Evolutionary conservation across 2,888 invertebrate genomes (phyloP), one percentile per base, ranked within the genome.

Genomic region (Andrena camellia): DNA sequence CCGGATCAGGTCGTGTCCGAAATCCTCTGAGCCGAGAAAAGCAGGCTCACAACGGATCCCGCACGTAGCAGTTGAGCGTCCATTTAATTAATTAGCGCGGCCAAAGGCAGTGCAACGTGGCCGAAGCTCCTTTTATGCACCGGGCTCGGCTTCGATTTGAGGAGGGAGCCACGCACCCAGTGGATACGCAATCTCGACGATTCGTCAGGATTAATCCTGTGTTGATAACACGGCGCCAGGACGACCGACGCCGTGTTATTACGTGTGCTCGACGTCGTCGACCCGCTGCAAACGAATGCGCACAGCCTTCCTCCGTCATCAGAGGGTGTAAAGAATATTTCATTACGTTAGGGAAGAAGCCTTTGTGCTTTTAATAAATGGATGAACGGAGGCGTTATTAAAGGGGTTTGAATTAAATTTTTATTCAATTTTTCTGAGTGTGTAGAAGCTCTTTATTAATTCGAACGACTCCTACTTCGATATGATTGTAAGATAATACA

Each of bases 131-230:
- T 54, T 66, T 66, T 52, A 60, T 63, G 60, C 81, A 20, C n/a
- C 42, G 13, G 48, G 50, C 54, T 5, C 17, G 33, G 64, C 63
- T 78, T 82, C 87, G 84, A 72, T 84, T 77, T 75, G 50, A 64
- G 13, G 23, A 60, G 50, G 8, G 42, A 59, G 52, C 54, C 23
- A 20, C 72, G 67, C 68, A 64, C 54, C 63, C 62, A 54, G 60
- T 64, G 77, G 63, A 68, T 84, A 52, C 67, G 80, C 84, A 87
- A 84, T 88, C 77, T 78, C 80, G 78, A 67, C 87, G 77, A 88
- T 90, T 86, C 86, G 84, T 88, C 86, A 83, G 83, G 84, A 89
- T 90, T 88, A 90, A 90, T 86, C 81, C 78, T 59, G 80, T 59
- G 82, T 82, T 84, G 87, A 78, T 86, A 71, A 68, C 63, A 72